Base-by-base conservation (phyloP, 2,113 vertebrate species). In the Esox niger region DNA sequence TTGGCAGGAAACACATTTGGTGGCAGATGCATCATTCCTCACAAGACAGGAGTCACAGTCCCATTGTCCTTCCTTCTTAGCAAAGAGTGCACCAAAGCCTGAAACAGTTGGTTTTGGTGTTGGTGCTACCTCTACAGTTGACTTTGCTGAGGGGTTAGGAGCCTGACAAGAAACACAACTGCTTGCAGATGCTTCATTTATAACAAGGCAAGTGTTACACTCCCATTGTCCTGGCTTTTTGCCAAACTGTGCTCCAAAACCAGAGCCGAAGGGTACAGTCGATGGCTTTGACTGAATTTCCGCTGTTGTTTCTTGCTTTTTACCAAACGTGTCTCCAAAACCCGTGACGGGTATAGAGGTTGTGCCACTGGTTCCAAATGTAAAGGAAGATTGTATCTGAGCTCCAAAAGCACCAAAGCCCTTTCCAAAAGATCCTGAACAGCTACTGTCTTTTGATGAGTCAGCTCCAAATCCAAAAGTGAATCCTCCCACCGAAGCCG, bases 21-120 rank as follows among this genome's bases (percentile, higher is more conserved):
- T 2, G 64, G 82, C 73, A 10, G 84, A 86, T 35, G 80, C 82
- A 63, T 95, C 91, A 80, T 97, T 97, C 80, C 31, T 89, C 20
- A 83, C 82, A 1, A 82, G 64, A 69, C 94, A 95, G 4, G 10
- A 0, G 13, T 74, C 83, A 31, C 94, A 97, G 66, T 93, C 84
- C 95, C 94, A 95, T 20, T 92, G 89, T 9, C 84, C 92, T 47
- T 89, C 89, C 43, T 91, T 92, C 71, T 84, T 87, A 8, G 2
- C 59, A 67, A 83, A 81, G 4, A 55, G 56, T 27, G 69, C 25
- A 13, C 69, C 80, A 38, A 84, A 70, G 27, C 60, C 82, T 46
- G 76, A n/a, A 2, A 21, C 26, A 10, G 32, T 26, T 0, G 58
- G 23, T 2, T n/a, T 43, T 17, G 55, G 4, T 17, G 83, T 58